phyloP scores from a whole-genome alignment of 2,888 invertebrate genomes.

The Xanthostigma xanthostigma region DNA sequence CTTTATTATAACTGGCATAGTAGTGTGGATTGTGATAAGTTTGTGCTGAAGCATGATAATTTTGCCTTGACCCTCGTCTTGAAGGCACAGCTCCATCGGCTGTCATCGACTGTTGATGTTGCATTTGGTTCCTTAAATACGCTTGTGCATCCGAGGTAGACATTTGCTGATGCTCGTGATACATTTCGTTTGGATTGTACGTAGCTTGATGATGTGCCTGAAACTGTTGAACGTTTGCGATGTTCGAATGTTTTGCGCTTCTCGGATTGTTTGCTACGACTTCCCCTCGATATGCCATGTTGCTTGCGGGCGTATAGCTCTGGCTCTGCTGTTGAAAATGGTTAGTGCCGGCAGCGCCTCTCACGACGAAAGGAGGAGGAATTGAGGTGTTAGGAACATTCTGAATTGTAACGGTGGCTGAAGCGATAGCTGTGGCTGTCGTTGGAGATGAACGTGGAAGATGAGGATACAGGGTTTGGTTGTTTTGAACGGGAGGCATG shows the following conservation, averaged over 20 bases:
- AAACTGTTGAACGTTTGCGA: constrained; percentile 20
- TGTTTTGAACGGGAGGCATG: constrained; percentile 18
- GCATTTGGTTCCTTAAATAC: constrained; percentile 22
- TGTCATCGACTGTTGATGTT: constrained; percentile 15
- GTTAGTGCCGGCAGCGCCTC: constrained; percentile 30
- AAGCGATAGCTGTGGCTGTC: constrained; percentile 43
- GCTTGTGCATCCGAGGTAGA: constrained; percentile 22
- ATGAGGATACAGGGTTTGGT: constrained; percentile 38
- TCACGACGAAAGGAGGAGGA: constrained; percentile 33
- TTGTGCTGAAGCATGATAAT: constrained; percentile 28
- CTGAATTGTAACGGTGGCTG: constrained; percentile 36
- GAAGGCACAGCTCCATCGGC: constrained; percentile 16
- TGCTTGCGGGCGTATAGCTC: constrained; percentile 12
- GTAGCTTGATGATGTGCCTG: constrained; percentile 19
- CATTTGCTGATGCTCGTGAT: constrained; percentile 27
- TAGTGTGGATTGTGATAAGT: constrained; percentile 34
- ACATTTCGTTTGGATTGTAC: constrained; percentile 22
- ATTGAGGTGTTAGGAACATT: constrained; percentile 42
- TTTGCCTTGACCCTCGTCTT: constrained; percentile 21
- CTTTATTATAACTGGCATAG: constrained; percentile 33
- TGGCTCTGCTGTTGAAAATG: constrained; percentile 23
- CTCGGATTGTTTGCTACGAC: constrained; percentile 12
- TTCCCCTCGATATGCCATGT: constrained; percentile 14
- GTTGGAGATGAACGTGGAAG: constrained; percentile 52
- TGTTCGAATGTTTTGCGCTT: constrained; percentile 18